Evolutionary conservation across 2,797 vertebrate species (phyloP).

Genomic region (Aldrovandia affinis): DNA sequence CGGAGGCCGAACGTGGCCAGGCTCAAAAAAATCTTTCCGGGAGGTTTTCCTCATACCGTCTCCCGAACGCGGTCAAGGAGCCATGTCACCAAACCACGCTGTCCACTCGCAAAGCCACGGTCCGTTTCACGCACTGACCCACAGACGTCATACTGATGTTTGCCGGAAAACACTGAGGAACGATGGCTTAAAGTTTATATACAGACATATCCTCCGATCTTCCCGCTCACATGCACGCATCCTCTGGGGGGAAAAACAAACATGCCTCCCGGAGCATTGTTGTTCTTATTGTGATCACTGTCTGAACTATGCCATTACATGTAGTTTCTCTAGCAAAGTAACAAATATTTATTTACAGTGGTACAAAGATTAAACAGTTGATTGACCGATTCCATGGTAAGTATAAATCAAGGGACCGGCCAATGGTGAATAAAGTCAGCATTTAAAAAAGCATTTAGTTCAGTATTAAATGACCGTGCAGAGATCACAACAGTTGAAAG

Average conservation of each 20-base stretch:
- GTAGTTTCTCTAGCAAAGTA: slow-evolving; percentile 40
- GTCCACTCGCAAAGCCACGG: slow-evolving; percentile 75
- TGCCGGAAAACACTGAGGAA: slow-evolving; percentile 26
- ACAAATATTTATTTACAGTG: slow-evolving; percentile 55
- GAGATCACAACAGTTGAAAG: slow-evolving; percentile 66
- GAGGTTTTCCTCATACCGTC: neutral
- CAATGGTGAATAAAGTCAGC: slow-evolving; percentile 84
- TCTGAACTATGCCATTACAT: slow-evolving; percentile 31
- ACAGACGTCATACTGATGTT: slow-evolving; percentile 31
- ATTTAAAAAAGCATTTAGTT: slow-evolving; percentile 73
- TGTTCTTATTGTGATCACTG: slow-evolving; percentile 13
- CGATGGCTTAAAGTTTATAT: slow-evolving; percentile 27
- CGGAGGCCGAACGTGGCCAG: slow-evolving; percentile 31
- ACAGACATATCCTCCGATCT: slow-evolving; percentile 24
- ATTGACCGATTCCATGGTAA: slow-evolving; percentile 46
- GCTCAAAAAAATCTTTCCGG: neutral
- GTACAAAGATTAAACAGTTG: slow-evolving; percentile 66
- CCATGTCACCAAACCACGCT: slow-evolving; percentile 70
- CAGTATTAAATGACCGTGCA: slow-evolving; percentile 85
- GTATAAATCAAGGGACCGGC: slow-evolving; percentile 84
- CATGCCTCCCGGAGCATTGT: neutral
- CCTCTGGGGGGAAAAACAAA: neutral
- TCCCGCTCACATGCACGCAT: slow-evolving; percentile 4
- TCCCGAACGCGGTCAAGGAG: neutral
- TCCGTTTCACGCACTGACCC: slow-evolving; percentile 71